Evolutionary conservation across 2,113 vertebrate genomes (phyloP), one percentile per base, ranked within the genome.

Genomic region (Chaenocephalus aceratus): DNA sequence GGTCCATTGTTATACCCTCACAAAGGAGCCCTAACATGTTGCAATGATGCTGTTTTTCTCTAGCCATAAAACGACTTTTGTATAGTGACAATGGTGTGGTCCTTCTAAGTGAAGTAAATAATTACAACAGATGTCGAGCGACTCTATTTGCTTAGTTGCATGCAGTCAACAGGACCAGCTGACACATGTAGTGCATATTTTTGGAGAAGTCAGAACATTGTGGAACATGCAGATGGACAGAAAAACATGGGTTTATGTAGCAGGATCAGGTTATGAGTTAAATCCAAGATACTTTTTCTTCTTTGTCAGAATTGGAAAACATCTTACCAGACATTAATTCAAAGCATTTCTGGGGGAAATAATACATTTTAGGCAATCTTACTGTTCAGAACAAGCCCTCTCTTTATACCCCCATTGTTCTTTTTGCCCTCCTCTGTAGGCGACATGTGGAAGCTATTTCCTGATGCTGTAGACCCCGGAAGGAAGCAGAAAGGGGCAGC

Each of bases 391-490:
- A 36, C 23, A 15, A 44, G 13, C 30, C 30, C 15, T 41, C 36
- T 59, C n/a, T 72, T 30, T 10, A 45, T 59, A 57, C 18, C 10
- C 15, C 21, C 34, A 63, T 56, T 80, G 54, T 72, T 72, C 49
- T 81, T 46, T 60, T 45, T 52, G 46, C 26, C 26, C 57, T 87
- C 45, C 36, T 57, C 30, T 69, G 26, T 54, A 51, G 14, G 67
- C 34, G 15, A 90, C 92, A 95, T 81, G 79, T 92, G 91, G 89
- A 91, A 92, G 70, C 76, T 48, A 91, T 93, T 92, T 80, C 73
- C 77, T 62, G 58, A 72, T 82, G 75, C 41, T 30, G 11, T 49
- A 45, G 62, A 86, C 85, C 64, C 65, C 73, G 78, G 80, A 89
- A 87, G 60, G 69, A 91, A 78, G 56, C 53, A 72, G 72, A 45